These are phyloP conservation scores for Siniperca knerii DNA, from an alignment of 2,113 vertebrate species.

Conservation along the genomic window DNA sequence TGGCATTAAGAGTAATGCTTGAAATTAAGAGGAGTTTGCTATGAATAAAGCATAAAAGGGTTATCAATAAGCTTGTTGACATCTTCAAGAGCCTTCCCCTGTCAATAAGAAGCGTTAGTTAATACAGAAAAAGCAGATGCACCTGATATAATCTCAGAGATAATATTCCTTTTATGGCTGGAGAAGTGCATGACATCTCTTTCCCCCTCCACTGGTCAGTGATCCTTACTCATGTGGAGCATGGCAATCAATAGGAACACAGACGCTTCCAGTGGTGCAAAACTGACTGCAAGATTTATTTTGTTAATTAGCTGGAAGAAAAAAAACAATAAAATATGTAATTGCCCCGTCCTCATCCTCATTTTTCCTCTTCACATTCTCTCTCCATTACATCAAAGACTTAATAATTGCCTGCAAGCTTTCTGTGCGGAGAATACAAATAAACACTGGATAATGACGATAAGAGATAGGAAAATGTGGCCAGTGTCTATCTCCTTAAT, in stretches of 20 bases:
- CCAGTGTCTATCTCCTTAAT: conserved; percentile 27
- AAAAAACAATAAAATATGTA: conserved; percentile 70
- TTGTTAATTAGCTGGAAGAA: conserved; percentile 77
- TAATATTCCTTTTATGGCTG: conserved; percentile 29
- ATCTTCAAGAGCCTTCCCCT: conserved; percentile 10
- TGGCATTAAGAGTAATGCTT: conserved; percentile 28
- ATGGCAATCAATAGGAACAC: conserved; percentile 74
- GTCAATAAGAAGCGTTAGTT: conserved; percentile 37
- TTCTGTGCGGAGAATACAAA: conserved; percentile 43
- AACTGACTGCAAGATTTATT: conserved; percentile 80
- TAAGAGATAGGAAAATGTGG: conserved; percentile 16
- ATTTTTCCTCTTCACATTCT: conserved; percentile 24
- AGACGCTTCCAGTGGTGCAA: conserved; percentile 69
- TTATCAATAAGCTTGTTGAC: conserved; percentile 41
- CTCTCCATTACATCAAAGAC: conserved; percentile 58
- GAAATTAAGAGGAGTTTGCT: conserved; percentile 37
- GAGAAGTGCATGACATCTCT: conserved; percentile 61
- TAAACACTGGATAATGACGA: conserved; percentile 42
- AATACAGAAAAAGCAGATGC: conserved; percentile 28
- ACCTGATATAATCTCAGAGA: conserved; percentile 22
- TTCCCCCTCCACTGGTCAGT: conserved; percentile 68
- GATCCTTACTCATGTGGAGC: conserved; percentile 62
- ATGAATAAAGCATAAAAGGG: conserved; percentile 28
- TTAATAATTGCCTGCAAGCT: conserved; percentile 43
- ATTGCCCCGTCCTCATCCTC: conserved; percentile 31